Base-by-base conservation (phyloP, 2,888 invertebrate genomes). In the Rhamnusium bicolor region DNA sequence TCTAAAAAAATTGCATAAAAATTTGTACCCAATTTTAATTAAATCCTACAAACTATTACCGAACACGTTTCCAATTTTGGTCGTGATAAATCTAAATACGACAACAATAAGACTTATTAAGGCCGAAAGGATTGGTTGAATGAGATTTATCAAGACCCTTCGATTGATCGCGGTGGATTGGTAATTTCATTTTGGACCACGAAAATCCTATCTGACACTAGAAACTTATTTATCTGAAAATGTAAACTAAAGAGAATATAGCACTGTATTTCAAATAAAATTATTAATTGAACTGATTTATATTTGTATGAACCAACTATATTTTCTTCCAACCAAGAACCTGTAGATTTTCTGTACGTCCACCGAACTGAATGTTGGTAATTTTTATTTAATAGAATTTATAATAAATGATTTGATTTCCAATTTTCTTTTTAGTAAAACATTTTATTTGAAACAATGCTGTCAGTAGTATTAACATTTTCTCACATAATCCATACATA, bases 31-130 rank as follows among this genome's bases (percentile, higher is more conserved):
- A 1, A 53, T n/a, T 53, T 53, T 53, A 40, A 40, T 40, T 10
- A n/a, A 40, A 40, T 40, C n/a, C n/a, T 40, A 40, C 40, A 6
- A 32, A 62, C 19, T 63, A 14, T 18, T 21, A 63, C 16, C 27
- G 16, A 14, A 16, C 49, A 16, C 49, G n/a, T 51, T 47, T 24
- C 49, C 21, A 24, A 27, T 63, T 49, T 49, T n/a, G 24, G 24
- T 58, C 16, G 58, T 32, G 27, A 58, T 58, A 29, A 58, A 58
- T 58, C 58, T 65, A 53, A 53, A 27, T 65, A 51, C 29, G 65
- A 29, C 65, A 53, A 53, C 65, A 65, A 53, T 53, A 29, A 53
- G 65, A 65, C 65, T 65, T 65, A 53, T 65, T 65, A 53, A 65
- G 65, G 32, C 65, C 51, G 16, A 32, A 40, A 40, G 53, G 49